Evolutionary conservation across 2,797 vertebrate species (phyloP), one percentile per base, ranked within the genome.

Genomic region (Sebastes taczanowskii): DNA sequence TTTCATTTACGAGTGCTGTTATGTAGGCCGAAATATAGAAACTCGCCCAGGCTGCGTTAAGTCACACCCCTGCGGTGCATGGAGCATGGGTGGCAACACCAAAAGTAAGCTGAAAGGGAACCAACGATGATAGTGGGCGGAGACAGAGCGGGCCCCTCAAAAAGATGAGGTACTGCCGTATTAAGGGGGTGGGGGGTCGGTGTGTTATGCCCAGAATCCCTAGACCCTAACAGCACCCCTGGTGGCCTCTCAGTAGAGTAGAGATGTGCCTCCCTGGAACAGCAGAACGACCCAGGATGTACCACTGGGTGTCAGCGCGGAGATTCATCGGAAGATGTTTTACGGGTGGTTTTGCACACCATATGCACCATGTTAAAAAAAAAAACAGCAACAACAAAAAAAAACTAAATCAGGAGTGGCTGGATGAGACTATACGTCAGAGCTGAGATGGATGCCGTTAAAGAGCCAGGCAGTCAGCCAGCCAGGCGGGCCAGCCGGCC

Each of bases 1-100:
- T 94, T 93, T 94, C 88, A 93, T 95, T 95, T 93, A 89, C 72
- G 90, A 94, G 94, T 91, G 91, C 86, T 87, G 93, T 90, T 82
- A 87, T 74, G 82, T 87, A 86, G 91, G 94, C 88, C 77, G 82
- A 89, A 76, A 75, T 78, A 80, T 86, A 58, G 53, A 52, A 52
- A 73, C 73, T 83, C 74, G 62, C 79, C 70, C 42, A 76, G 83
- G 74, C 81, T 79, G 80, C 29, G 38, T 86, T 56, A 80, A 68
- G 61, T 87, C 78, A 86, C 90, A 76, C 82, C 85, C 80, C 86
- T 78, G 78, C 61, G 87, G 85, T 80, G 75, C 85, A 69, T 77
- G 85, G 82, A 92, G 91, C 89, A 89, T 82, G 87, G 83, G 87
- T 81, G 84, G 89, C 84, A 88, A 92, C 88, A 89, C 89, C 89